Evolutionary conservation across 2,797 vertebrate genomes (phyloP).

Genomic region (Takifugu ocellatus): DNA sequence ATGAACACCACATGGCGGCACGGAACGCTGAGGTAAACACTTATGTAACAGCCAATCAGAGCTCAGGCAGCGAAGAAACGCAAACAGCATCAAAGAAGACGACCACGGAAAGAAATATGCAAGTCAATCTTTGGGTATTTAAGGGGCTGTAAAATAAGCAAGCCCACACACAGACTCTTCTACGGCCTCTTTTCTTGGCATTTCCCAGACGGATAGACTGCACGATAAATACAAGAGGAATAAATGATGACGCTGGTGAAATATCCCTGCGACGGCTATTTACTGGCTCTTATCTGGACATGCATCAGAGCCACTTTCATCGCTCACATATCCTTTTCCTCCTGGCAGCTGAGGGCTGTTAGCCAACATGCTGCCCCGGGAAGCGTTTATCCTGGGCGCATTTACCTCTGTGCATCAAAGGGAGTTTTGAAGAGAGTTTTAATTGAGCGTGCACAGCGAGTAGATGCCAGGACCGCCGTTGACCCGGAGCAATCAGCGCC

Average conservation of each 20-base stretch:
- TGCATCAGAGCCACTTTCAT: conserved; percentile 20
- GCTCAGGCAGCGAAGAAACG: conserved; percentile 26
- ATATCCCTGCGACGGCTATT: conserved; percentile 10
- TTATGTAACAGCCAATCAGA: conserved; percentile 36
- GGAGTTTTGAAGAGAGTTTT: conserved; percentile 37
- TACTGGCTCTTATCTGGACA: conserved; percentile 25
- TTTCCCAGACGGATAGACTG: conserved; percentile 15
- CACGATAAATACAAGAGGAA: not conserved
- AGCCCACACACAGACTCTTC: conserved; percentile 33
- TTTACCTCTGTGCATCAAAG: conserved; percentile 44
- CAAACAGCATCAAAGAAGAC: conserved; percentile 30
- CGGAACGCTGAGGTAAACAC: conserved; percentile 20
- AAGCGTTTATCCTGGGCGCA: conserved; percentile 45
- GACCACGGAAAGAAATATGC: conserved; percentile 17
- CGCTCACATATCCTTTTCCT: conserved; percentile 20
- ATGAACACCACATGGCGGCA: conserved; percentile 3
- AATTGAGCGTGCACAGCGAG: conserved; percentile 49
- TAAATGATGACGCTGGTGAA: conserved; percentile 22
- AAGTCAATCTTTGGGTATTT: conserved; percentile 15
- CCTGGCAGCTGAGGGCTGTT: conserved; percentile 26
- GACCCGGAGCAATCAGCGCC: conserved; percentile 57
- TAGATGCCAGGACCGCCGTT: conserved; percentile 46
- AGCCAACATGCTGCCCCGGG: conserved; percentile 34
- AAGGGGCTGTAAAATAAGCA: conserved; percentile 26
- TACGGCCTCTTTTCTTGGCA: conserved; percentile 21